Conservation (phyloP, 2,888 invertebrate genomes). For the Agonum fuliginosum region DNA sequence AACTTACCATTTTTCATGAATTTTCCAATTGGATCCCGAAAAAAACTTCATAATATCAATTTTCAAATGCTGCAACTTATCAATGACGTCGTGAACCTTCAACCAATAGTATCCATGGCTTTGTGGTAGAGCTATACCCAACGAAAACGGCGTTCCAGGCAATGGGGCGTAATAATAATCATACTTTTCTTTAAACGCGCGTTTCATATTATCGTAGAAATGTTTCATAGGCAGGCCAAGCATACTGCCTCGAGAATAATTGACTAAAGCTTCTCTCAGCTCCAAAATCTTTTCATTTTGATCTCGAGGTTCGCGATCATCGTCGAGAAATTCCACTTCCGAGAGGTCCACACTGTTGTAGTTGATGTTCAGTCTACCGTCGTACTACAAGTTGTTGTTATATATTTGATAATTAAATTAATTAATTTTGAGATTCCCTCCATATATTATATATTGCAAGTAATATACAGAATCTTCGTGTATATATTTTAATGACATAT, state of each 20-base stretch:
- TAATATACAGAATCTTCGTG: not conserved
- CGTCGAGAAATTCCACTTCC: conserved; percentile 92
- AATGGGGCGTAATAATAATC: conserved; percentile 90
- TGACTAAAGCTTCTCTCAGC: conserved; percentile 83
- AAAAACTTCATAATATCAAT: conserved; percentile 85
- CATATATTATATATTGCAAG: not conserved
- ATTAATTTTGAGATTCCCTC: conserved; percentile 1
- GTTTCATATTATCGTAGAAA: conserved; percentile 89
- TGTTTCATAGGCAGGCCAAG: conserved; percentile 82
- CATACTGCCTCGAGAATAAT: conserved; percentile 80
- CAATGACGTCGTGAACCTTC: conserved; percentile 86
- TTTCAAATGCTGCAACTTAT: conserved; percentile 77
- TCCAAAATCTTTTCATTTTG: conserved; percentile 76
- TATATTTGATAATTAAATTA: conserved; percentile 10
- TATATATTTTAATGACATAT: no score
- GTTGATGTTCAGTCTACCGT: conserved; percentile 86
- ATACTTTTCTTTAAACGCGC: conserved; percentile 86
- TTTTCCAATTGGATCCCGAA: conserved; percentile 82
- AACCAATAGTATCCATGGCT: conserved; percentile 85
- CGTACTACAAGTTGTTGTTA: conserved; percentile 71
- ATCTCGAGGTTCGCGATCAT: conserved; percentile 79
- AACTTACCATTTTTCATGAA: conserved; percentile 88
- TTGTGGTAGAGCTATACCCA: conserved; percentile 89
- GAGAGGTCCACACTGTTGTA: conserved; percentile 97
- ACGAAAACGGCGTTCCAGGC: conserved; percentile 89